Conservation (phyloP, 2,797 vertebrate genomes). For the Artibeus lituratus region DNA sequence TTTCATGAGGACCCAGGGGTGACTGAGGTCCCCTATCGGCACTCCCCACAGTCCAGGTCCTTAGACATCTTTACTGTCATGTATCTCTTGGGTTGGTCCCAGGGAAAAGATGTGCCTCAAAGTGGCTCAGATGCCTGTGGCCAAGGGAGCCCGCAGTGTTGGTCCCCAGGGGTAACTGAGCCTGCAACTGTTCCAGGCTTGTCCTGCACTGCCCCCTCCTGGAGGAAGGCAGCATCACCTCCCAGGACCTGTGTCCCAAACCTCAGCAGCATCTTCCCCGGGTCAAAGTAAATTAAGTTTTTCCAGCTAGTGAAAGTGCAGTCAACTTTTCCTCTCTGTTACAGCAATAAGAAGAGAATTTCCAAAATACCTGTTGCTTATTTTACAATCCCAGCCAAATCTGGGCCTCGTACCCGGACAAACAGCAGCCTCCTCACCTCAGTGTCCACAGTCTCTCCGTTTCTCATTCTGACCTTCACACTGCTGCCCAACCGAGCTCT, state of each 20-base stretch:
- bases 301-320: neutral
- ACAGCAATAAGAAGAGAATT: neutral
- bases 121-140: neutral
- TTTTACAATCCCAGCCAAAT: neutral
- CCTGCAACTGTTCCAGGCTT: neutral
- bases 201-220: conserved; percentile 62
- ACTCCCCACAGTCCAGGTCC: neutral
- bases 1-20: neutral
- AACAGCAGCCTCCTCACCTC: neutral
- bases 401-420: neutral
- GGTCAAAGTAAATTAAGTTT: neutral
- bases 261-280: neutral
- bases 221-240: conserved; percentile 27
- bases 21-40: neutral
- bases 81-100: neutral
- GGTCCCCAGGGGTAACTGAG: neutral
- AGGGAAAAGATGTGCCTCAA: neutral
- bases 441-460: neutral
- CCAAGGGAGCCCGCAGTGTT: neutral
- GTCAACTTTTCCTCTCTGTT: neutral
- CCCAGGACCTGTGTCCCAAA: neutral
- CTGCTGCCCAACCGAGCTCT: neutral
- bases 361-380: neutral
- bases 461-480: neutral
- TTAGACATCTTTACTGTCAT: neutral